Conservation (phyloP, 2,888 invertebrate species). For the Muscina levida region DNA sequence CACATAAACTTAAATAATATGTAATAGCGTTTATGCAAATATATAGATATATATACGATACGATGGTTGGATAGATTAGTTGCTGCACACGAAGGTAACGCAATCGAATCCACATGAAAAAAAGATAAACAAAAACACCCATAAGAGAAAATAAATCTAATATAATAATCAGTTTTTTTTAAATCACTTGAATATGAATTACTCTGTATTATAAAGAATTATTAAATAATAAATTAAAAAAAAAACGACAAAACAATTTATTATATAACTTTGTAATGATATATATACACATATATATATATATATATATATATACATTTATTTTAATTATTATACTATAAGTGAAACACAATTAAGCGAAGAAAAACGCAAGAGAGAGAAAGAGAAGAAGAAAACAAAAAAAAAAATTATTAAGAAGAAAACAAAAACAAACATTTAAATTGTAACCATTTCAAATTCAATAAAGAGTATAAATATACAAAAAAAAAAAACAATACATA, state of each 20-base stretch:
- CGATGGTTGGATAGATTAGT: not conserved
- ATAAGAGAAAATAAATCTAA: slow-evolving; percentile 18
- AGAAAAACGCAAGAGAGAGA: no score
- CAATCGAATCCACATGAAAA: slow-evolving; percentile 21
- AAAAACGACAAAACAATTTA: slow-evolving; percentile 23
- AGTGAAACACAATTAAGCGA: slow-evolving; percentile 44
- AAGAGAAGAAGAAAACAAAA: no score
- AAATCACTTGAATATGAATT: slow-evolving; percentile 57
- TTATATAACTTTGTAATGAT: slow-evolving; percentile 60
- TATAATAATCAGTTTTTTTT: slow-evolving; percentile 33
- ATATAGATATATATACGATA: no score
- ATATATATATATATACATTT: slow-evolving; percentile 35
- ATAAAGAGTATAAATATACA: slow-evolving; percentile 62
- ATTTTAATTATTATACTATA: slow-evolving; percentile 51
- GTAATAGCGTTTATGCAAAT: slow-evolving; percentile 28
- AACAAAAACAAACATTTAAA: slow-evolving; percentile 57
- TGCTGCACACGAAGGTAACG: not conserved
- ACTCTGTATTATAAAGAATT: slow-evolving; percentile 57
- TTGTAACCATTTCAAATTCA: slow-evolving; percentile 66
- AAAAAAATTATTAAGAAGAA: slow-evolving; percentile 34
- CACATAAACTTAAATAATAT: slow-evolving; percentile 20
- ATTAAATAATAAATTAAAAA: slow-evolving; percentile 46
- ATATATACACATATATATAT: no score
- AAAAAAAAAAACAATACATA: slow-evolving; percentile 26
- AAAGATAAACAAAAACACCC: slow-evolving; percentile 3